Percentiles rank a stretch among this genome's conserved stretches.
Conservation (phyloP, 2,888 invertebrate genomes). For the Melieria crassipennis region DNA sequence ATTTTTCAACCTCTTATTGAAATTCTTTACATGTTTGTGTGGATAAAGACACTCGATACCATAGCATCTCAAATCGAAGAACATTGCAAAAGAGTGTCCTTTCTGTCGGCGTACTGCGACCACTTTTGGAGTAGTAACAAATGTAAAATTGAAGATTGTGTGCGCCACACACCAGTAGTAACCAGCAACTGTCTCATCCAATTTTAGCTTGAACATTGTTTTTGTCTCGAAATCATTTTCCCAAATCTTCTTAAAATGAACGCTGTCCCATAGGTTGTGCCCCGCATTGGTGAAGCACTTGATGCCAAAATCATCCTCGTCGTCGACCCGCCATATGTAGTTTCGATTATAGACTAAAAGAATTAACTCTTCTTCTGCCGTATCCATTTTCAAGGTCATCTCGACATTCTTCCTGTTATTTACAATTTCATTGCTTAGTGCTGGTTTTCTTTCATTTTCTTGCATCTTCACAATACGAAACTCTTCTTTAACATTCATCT, state of each 20-base stretch:
- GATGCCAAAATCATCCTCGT: conserved; percentile 66
- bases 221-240: conserved; percentile 51
- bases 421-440: conserved; percentile 45
- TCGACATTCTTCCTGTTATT: conserved; percentile 41
- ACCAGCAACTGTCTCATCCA: conserved; percentile 69
- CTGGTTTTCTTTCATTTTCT: conserved; percentile 21
- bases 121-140: conserved; percentile 67
- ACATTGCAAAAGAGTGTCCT: conserved; percentile 58
- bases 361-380: conserved; percentile 50
- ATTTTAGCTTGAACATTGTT: conserved; percentile 67
- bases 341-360: conserved; percentile 70
- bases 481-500: conserved; percentile 46
- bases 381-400: conserved; percentile 49
- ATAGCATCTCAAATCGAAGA: conserved; percentile 52
- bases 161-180: conserved; percentile 76
- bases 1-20: conserved; percentile 40
- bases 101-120: conserved; percentile 65
- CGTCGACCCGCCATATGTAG: conserved; percentile 66
- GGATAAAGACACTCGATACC: conserved; percentile 36
- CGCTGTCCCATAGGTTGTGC: conserved; percentile 67
- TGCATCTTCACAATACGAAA: conserved; percentile 36
- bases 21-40: conserved; percentile 41
- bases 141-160: conserved; percentile 66
- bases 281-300: conserved; percentile 72
- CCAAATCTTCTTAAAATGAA: conserved; percentile 65